These are phyloP conservation scores for Sparus aurata DNA, from an alignment of 2,797 vertebrate genomes.

Conservation along the genomic window DNA sequence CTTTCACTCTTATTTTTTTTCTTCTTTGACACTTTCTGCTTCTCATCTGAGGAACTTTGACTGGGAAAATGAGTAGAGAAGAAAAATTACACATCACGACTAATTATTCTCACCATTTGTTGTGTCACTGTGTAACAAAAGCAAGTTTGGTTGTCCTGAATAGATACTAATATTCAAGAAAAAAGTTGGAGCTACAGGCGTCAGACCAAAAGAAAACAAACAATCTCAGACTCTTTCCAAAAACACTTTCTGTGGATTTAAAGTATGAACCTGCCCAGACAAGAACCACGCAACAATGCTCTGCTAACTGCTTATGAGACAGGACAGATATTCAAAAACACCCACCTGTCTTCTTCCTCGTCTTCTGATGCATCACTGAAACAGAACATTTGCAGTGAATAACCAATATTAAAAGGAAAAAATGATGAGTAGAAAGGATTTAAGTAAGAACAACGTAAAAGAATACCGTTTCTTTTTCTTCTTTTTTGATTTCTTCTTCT, in stretches of 20 bases:
- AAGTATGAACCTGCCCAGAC: neutral
- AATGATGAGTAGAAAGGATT: neutral
- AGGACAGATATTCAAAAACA: neutral
- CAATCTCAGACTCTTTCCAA: neutral
- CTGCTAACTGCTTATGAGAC: neutral
- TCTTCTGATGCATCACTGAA: constrained; percentile 81
- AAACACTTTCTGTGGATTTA: neutral
- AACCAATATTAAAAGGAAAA: fast-evolving
- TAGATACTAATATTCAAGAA: neutral
- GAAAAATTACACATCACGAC: neutral
- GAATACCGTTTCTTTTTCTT: constrained; percentile 85
- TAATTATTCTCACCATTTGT: neutral
- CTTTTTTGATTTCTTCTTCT: constrained; percentile 85
- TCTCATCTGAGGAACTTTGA: constrained; percentile 87
- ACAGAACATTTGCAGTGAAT: constrained; percentile 32
- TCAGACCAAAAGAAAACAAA: neutral
- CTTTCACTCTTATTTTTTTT: constrained; percentile 83
- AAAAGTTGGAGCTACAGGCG: neutral
- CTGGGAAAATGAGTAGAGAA: neutral
- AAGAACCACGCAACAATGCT: neutral
- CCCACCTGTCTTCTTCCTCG: constrained; percentile 79
- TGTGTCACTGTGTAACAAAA: neutral
- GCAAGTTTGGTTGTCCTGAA: neutral
- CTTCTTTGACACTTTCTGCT: constrained; percentile 83
- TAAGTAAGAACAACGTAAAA: fast-evolving